phyloP scores from a whole-genome alignment of 2,888 invertebrate genomes.

The Caenorhabditis sp. region DNA sequence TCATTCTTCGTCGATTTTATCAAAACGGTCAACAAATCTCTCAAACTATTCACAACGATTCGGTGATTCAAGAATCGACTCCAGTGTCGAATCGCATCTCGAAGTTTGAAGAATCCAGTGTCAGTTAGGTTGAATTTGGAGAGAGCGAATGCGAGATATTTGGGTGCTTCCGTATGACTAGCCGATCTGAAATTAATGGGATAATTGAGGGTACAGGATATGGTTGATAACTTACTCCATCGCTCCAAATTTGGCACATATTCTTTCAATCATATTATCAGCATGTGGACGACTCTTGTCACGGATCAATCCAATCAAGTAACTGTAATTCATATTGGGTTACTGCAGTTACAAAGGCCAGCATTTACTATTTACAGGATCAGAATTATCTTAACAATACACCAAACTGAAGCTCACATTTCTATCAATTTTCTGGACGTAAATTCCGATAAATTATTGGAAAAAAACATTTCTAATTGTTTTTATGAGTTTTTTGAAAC shows the following conservation, averaged over 20 bases:
- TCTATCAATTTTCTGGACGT: no score
- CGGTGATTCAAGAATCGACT: conserved; percentile 28
- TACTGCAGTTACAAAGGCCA: no score
- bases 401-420: no score
- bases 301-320: background rate
- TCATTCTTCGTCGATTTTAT: conserved; percentile 18
- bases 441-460: no score
- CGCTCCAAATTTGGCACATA: background rate
- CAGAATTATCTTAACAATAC: no score
- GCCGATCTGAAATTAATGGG: background rate
- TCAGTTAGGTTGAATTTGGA: conserved; percentile 39
- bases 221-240: conserved; percentile 17
- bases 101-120: conserved; percentile 32
- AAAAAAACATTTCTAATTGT: no score
- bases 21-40: conserved; percentile 10
- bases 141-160: conserved; percentile 40
- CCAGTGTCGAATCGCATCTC: conserved; percentile 31
- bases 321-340: background rate
- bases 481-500: no score
- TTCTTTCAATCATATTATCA: background rate
- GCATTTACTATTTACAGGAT: background rate
- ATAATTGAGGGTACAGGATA: background rate
- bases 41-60: conserved; percentile 11
- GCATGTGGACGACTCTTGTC: background rate
- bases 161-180: conserved; percentile 19